Conservation (phyloP, 2,888 invertebrate species). For the Argyra leucocephala region DNA sequence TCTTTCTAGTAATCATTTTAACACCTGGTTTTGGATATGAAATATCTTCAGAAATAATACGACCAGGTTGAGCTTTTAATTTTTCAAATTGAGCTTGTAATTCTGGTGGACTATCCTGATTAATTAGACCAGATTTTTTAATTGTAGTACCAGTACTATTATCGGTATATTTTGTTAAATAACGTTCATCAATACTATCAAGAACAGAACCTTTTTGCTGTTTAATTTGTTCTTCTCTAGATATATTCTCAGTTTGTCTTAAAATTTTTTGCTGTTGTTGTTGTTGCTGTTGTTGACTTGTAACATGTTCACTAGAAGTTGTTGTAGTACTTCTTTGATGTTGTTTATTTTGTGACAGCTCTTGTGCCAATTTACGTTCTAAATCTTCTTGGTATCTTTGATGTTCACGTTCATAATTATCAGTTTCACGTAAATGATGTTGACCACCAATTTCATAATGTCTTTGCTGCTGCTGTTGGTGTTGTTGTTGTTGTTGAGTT, state of each 20-base stretch:
- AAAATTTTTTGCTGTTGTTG: background rate
- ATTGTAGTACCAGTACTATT: background rate
- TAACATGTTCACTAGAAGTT: background rate
- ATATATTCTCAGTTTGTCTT: background rate
- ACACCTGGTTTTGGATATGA: slow-evolving; percentile 58
- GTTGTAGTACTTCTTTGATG: slow-evolving; percentile 12
- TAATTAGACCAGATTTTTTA: slow-evolving; percentile 5
- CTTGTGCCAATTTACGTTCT: background rate
- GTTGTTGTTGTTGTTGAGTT: background rate
- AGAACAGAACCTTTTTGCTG: slow-evolving; percentile 18
- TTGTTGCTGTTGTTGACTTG: background rate
- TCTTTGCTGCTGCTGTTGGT: background rate
- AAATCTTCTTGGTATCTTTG: background rate
- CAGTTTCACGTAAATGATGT: background rate
- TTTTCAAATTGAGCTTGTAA: slow-evolving; percentile 38
- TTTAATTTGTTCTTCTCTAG: background rate
- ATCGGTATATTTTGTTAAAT: background rate
- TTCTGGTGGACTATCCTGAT: slow-evolving; percentile 29
- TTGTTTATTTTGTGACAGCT: background rate
- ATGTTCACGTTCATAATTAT: background rate
- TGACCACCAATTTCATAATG: background rate
- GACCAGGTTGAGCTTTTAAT: slow-evolving; percentile 42
- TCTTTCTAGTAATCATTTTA: slow-evolving; percentile 57
- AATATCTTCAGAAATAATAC: slow-evolving; percentile 49
- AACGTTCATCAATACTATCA: slow-evolving; percentile 28